phyloP scores from a whole-genome alignment of 2,113 vertebrate genomes.

The Oceanodroma tethys region DNA sequence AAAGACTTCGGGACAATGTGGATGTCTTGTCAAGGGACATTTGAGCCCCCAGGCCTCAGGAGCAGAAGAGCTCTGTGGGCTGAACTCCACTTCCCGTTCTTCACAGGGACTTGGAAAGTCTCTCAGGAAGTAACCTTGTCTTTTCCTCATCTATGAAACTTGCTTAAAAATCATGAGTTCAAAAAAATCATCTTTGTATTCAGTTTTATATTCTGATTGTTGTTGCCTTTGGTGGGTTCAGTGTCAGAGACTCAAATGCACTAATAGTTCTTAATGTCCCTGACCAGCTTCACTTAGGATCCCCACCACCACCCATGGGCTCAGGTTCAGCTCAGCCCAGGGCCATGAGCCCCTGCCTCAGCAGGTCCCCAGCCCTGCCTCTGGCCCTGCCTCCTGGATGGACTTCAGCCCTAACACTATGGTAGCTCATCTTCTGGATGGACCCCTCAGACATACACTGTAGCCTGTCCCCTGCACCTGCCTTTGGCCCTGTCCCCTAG shows the following conservation, averaged over 20 bases:
- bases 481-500: background rate
- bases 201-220: background rate
- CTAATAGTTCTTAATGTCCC: background rate
- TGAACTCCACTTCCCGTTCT: background rate
- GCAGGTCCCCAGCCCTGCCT: background rate
- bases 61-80: background rate
- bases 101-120: background rate
- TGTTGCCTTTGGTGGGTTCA: background rate
- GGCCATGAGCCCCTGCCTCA: background rate
- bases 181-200: background rate
- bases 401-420: background rate
- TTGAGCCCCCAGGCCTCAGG: no score
- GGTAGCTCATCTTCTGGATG: background rate
- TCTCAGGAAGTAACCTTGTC: background rate
- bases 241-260: background rate
- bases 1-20: background rate
- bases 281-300: background rate
- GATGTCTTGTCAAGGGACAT: background rate
- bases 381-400: background rate
- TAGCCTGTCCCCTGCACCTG: background rate
- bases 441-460: background rate
- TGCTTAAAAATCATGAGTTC: background rate
- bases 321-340: background rate
- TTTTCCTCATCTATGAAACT: background rate
- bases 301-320: background rate